phyloP scores from a whole-genome alignment of 2,797 vertebrate species.

The Anas flavirostris region DNA sequence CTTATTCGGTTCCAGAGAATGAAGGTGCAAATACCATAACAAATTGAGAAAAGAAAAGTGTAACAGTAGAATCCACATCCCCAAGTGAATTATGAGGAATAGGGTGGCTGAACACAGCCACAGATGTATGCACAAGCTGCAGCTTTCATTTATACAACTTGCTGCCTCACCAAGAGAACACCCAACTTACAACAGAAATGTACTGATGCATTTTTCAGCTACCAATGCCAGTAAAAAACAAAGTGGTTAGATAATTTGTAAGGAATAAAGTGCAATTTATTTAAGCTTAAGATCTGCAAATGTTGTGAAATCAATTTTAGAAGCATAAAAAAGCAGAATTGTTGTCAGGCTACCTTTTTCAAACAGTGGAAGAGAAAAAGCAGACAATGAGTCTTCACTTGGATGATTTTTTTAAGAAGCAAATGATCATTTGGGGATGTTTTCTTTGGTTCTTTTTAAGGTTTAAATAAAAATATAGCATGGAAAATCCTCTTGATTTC shows the following conservation, averaged over 20 bases:
- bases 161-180: not conserved
- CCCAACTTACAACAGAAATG: not conserved
- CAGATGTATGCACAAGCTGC: not conserved
- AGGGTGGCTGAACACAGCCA: not conserved
- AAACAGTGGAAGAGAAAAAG: slow-evolving; percentile 4
- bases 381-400: not conserved
- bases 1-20: not conserved
- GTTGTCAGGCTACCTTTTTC: not conserved
- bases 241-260: not conserved
- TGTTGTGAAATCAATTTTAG: not conserved
- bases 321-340: not conserved
- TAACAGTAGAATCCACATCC: not conserved
- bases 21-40: not conserved
- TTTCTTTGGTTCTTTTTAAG: not conserved
- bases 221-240: not conserved
- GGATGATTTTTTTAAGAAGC: not conserved
- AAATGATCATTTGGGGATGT: not conserved
- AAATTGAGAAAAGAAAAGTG: not conserved
- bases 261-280: not conserved
- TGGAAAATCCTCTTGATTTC: not conserved
- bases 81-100: not conserved
- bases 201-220: not conserved
- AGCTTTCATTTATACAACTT: not conserved
- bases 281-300: not conserved
- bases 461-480: not conserved